phyloP scores from a whole-genome alignment of 2,797 vertebrate genomes.

The Crotalus adamanteus region DNA sequence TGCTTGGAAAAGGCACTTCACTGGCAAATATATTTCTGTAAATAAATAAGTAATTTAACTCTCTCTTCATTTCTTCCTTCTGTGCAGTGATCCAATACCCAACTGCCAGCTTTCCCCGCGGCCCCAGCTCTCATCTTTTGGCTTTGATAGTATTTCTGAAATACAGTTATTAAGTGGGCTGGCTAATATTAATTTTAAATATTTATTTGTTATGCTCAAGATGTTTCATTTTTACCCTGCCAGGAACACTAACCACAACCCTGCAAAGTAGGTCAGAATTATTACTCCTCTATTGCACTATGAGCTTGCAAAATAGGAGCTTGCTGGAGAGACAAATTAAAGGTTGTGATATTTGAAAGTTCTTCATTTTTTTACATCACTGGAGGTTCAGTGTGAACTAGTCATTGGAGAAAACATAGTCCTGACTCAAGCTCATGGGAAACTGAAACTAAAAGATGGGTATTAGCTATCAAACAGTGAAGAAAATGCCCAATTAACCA shows the following conservation, averaged over 20 bases:
- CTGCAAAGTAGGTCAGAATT: not conserved
- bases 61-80: not conserved
- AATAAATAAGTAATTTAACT: not conserved
- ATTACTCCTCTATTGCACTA: not conserved
- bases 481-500: not conserved
- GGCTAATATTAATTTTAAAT: not conserved
- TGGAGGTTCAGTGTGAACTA: not conserved
- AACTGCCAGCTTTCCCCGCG: not conserved
- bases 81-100: not conserved
- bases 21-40: not conserved
- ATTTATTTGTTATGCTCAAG: not conserved
- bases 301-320: not conserved
- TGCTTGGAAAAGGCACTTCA: not conserved
- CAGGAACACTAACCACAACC: not conserved
- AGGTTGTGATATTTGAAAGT: not conserved
- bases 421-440: not conserved
- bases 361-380: not conserved
- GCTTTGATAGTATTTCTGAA: not conserved
- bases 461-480: not conserved
- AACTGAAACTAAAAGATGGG: not conserved
- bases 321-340: not conserved
- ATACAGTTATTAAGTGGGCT: not conserved
- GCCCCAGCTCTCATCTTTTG: not conserved
- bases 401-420: conserved; percentile 7
- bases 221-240: not conserved